Evolutionary conservation across 2,888 invertebrate species (phyloP), one percentile per base, ranked within the genome.

Genomic region (Leptinotarsa juncta): DNA sequence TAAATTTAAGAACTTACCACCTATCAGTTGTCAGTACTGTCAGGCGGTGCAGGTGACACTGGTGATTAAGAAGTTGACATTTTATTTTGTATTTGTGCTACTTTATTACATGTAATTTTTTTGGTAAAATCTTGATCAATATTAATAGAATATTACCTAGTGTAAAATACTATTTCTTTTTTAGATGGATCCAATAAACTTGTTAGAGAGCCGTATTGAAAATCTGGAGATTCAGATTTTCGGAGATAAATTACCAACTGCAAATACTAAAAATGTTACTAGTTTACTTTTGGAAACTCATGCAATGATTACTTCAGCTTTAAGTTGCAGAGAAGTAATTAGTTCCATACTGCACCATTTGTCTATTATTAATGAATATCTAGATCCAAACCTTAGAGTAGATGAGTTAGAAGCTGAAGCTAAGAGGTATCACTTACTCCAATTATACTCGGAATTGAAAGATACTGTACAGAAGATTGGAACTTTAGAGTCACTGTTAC

Each of bases 321-420:
- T 90, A 20, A 90, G 89, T 74, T 89, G 90, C 70, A 87, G 90
- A 60, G 90, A 90, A 76, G 88, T 89, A 20, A 86, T 89, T 20
- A 89, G 88, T 65, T 82, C 84, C 0, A 86, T 89, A 57, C 83
- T 90, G 62, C 87, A 89, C 78, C 85, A 89, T 70, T 84, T 90
- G 81, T 86, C 87, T 2, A 88, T 88, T 77, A 85, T 90, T 49
- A 89, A 89, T 75, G 86, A 87, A 18, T 89, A 89, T 77, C 83
- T 90, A 67, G 88, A 90, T 79, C 88, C 89, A 2, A 84, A 83
- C 70, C 87, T 85, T 77, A 89, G 89, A 60, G 89, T 89, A 65
- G 83, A 81, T 53, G 88, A 89, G 72, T 75, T 90, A 55, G 88
- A 89, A 76, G 83, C 84, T 14, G 89, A 89, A 72, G 88, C 88